These are phyloP conservation scores for Chaunax sp. DNA, from an alignment of 2,797 vertebrate species.

Conservation along the genomic window DNA sequence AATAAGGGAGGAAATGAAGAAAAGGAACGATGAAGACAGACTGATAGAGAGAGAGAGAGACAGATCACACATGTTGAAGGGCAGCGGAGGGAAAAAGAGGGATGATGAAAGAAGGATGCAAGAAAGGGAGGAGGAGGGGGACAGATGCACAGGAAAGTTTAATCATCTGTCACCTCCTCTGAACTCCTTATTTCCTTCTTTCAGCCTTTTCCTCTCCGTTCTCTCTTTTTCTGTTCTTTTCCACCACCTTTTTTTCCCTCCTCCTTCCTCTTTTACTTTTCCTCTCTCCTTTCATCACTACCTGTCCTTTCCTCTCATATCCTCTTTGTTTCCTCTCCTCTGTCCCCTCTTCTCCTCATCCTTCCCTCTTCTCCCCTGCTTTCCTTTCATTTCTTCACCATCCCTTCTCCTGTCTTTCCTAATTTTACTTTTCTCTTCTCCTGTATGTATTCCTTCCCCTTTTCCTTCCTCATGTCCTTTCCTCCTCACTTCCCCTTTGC, in stretches of 20 bases:
- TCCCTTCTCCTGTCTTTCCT: too few species aligned
- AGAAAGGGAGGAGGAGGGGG: constrained; percentile 26
- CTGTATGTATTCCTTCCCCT: too few species aligned
- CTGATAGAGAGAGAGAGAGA: background rate
- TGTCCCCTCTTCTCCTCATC: background rate
- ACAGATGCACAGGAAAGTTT: constrained; percentile 37
- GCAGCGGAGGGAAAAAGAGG: background rate
- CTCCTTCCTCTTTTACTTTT: too few species aligned
- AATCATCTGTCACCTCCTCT: constrained; percentile 55
- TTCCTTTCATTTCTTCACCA: too few species aligned
- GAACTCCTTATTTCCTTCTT: constrained; percentile 22
- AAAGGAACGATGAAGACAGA: background rate
- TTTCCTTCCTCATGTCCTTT: too few species aligned
- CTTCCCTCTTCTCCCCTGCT: too few species aligned
- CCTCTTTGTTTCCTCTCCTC: background rate
- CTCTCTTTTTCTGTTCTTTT: background rate
- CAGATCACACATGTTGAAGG: constrained; percentile 33
- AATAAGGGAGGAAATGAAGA: background rate
- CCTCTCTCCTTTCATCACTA: too few species aligned
- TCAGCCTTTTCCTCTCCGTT: background rate
- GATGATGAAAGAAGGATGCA: constrained; percentile 56
- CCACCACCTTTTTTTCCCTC: too few species aligned
- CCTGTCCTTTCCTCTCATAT: background rate
- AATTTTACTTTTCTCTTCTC: too few species aligned
- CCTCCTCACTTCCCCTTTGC: background rate